These are phyloP conservation scores for Solen grandis DNA, from an alignment of 1,140 invertebrate species.

Conservation along the genomic window DNA sequence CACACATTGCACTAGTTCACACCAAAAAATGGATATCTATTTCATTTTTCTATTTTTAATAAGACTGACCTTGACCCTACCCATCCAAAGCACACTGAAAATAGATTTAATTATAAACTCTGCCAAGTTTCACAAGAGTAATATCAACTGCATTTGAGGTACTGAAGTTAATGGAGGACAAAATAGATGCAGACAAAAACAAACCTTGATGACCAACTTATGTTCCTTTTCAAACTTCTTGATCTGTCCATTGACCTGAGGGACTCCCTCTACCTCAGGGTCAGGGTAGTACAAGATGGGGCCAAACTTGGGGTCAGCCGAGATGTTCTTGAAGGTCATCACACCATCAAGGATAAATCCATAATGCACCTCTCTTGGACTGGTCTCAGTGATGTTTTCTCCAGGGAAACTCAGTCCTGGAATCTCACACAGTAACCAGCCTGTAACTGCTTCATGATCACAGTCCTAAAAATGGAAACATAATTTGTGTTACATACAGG, in stretches of 20 bases:
- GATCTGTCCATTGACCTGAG: conserved; percentile 50
- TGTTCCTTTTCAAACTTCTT: conserved; percentile 65
- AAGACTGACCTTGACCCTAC: no score
- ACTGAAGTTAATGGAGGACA: no score
- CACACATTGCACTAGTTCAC: no score
- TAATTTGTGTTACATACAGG: background rate
- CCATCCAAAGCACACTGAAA: no score
- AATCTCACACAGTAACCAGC: conserved; percentile 63
- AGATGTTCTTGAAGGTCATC: conserved; percentile 67
- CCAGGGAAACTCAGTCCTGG: conserved; percentile 56
- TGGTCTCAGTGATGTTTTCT: conserved; percentile 69
- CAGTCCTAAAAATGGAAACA: conserved; percentile 50
- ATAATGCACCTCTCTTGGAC: conserved; percentile 73
- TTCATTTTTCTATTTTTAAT: no score
- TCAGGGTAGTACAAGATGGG: conserved; percentile 74
- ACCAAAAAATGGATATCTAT: no score
- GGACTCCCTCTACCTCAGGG: conserved; percentile 61
- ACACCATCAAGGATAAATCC: conserved; percentile 75
- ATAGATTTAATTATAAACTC: no score
- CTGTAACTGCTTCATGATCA: conserved; percentile 32
- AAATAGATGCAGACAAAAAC: background rate
- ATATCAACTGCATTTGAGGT: no score
- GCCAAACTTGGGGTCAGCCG: conserved; percentile 59
- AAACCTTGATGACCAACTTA: conserved; percentile 70
- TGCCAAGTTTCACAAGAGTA: no score